These are phyloP conservation scores for Halictus quadricinctus DNA, from an alignment of 2,888 invertebrate species.

Conservation along the genomic window DNA sequence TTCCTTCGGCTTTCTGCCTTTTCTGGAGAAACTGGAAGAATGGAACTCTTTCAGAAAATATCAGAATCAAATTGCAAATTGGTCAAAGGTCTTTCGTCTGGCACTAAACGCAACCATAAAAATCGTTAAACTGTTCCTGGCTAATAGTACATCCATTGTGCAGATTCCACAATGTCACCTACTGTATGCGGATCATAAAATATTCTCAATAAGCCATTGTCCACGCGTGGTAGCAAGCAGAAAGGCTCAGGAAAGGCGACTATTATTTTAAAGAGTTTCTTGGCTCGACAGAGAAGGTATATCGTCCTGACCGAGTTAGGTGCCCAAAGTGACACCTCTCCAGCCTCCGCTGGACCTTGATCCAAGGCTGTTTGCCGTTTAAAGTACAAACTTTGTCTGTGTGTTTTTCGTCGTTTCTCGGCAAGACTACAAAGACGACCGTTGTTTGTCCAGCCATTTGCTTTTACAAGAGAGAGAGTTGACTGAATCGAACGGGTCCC, in stretches of 20 bases:
- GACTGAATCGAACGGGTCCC: constrained; percentile 9
- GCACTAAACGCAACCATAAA: background rate
- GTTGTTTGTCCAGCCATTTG: constrained; percentile 36
- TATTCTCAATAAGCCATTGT: background rate
- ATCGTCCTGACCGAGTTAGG: background rate
- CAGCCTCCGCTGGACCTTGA: constrained; percentile 31
- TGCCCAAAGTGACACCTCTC: constrained; percentile 18
- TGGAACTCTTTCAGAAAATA: too few species aligned
- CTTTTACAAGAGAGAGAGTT: constrained; percentile 20
- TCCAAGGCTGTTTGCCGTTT: constrained; percentile 42
- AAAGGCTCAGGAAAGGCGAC: background rate
- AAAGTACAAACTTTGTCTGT: constrained; percentile 50
- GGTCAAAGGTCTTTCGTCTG: background rate
- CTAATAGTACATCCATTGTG: background rate
- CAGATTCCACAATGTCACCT: background rate
- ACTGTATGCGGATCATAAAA: background rate
- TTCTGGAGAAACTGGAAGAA: too few species aligned
- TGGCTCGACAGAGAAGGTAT: background rate
- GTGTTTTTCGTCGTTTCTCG: constrained; percentile 41
- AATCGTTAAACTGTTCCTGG: background rate
- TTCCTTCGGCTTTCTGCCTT: too few species aligned
- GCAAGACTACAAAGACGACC: constrained; percentile 7
- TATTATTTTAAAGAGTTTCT: background rate
- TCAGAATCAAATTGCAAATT: background rate
- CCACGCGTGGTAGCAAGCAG: background rate